Conservation (phyloP, 2,113 vertebrate species). For the Vanacampus margaritifer region DNA sequence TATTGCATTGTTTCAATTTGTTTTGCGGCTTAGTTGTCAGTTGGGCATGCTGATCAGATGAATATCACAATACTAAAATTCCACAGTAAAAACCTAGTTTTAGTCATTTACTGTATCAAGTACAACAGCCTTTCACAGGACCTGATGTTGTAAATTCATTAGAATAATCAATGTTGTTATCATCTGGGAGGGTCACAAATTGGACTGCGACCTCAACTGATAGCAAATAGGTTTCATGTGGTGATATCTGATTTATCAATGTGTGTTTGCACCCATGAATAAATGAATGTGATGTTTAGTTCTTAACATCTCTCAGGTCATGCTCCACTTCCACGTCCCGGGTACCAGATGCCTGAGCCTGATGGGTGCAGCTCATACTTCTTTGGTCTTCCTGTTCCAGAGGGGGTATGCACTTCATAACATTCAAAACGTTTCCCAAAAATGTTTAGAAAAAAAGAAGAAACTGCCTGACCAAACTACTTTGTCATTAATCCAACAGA, state of each 20-base stretch:
- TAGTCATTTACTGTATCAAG: not conserved
- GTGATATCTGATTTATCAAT: not conserved
- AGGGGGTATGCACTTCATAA: conserved; percentile 67
- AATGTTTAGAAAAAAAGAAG: not conserved
- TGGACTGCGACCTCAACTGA: conserved; percentile 53
- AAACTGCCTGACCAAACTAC: too few species aligned
- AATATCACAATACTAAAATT: not conserved
- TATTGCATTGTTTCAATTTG: not conserved
- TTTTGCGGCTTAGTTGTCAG: not conserved
- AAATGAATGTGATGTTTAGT: not conserved
- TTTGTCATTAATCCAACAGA: too few species aligned
- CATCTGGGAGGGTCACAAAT: conserved; percentile 20
- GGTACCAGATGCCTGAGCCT: conserved; percentile 84
- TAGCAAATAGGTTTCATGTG: conserved; percentile 12
- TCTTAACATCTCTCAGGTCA: conserved; percentile 72
- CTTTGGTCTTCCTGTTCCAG: conserved; percentile 88
- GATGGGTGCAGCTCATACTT: conserved; percentile 89
- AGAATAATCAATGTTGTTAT: conserved; percentile 36
- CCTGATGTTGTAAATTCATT: not conserved
- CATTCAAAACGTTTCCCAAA: not conserved
- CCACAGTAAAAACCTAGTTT: not conserved
- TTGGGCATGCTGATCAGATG: not conserved
- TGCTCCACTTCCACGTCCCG: conserved; percentile 83
- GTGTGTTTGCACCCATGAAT: conserved; percentile 3
- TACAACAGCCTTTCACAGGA: not conserved